Conservation (phyloP, 1,140 invertebrate genomes). For the Bombus sibiricus region DNA sequence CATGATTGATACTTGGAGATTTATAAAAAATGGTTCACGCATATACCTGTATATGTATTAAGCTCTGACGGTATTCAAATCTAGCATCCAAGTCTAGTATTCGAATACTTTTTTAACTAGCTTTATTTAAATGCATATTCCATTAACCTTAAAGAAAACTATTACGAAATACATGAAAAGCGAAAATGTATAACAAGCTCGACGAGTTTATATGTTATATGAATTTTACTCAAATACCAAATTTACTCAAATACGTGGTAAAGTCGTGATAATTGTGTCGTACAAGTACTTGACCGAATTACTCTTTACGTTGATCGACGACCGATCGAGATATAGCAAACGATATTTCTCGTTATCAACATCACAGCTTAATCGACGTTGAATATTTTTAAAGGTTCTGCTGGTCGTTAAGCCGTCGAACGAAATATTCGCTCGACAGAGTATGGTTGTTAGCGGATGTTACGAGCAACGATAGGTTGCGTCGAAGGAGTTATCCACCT, state of each 20-base stretch:
- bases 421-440: not conserved
- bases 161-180: not conserved
- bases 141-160: not conserved
- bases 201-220: too few relatives aligned
- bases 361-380: not conserved
- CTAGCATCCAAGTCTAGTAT: too few relatives aligned
- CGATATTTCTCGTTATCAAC: not conserved
- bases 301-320: not conserved
- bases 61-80: too few relatives aligned
- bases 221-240: too few relatives aligned
- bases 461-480: not conserved
- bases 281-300: too few relatives aligned
- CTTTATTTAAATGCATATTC: not conserved
- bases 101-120: not conserved
- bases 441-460: not conserved
- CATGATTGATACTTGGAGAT: not conserved
- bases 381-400: slow-evolving; percentile 2
- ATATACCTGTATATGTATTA: too few relatives aligned
- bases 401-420: slow-evolving; percentile 5
- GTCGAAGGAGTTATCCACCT: not conserved
- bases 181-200: too few relatives aligned
- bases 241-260: too few relatives aligned
- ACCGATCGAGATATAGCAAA: not conserved
- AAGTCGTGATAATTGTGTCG: too few relatives aligned
- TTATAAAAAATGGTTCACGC: not conserved